Base-by-base conservation (phyloP, 92 coral and sea anemone species). In the Actinernus sp. region DNA sequence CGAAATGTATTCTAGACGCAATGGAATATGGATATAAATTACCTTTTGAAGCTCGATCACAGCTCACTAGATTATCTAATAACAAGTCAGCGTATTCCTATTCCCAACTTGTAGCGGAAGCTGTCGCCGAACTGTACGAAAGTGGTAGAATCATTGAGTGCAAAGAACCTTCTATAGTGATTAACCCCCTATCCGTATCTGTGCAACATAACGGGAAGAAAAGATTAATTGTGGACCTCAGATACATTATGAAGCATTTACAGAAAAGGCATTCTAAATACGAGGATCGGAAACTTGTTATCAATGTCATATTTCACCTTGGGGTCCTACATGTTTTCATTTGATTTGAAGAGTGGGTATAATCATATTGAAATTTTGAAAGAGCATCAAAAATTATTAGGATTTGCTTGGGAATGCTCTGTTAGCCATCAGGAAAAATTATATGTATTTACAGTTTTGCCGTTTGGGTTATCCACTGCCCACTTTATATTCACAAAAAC, bases 211-310 rank as follows among this genome's bases (percentile, higher is more conserved):
- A 55, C 19, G 91, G 91, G 2, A 84, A 88, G 59, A 88, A 77
- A 62, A 72, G 91, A 34, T 48, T 73, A 22, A 88, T 88, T 32
- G 61, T 88, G 12, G 91, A 88, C 45, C 32, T 84, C 20, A 39
- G 88, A 31, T 73, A 84, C 32, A 78, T 88, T 0, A 73, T 73
- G 29, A 68, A 46, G 49, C 63, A 37, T 21, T 20, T 78, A 17
- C 34, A 69, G 47, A 73, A 84, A 30, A 72, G 79, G 63, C 57
- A 62, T 25, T 50, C 71, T 9, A 85, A 85, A 44, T 85, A 78
- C 70, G 86, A 85, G 58, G 87, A 84, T 54, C 78, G 78, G 86
- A 85, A 85, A 78, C 55, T 65, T 26, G 88, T n/a, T n/a, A n/a
- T n/a, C 84, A 0, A 53, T 81, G 57, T 14, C 36, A n/a, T 81